phyloP scores from a whole-genome alignment of 2,888 invertebrate genomes.

The Cistogaster globosa region DNA sequence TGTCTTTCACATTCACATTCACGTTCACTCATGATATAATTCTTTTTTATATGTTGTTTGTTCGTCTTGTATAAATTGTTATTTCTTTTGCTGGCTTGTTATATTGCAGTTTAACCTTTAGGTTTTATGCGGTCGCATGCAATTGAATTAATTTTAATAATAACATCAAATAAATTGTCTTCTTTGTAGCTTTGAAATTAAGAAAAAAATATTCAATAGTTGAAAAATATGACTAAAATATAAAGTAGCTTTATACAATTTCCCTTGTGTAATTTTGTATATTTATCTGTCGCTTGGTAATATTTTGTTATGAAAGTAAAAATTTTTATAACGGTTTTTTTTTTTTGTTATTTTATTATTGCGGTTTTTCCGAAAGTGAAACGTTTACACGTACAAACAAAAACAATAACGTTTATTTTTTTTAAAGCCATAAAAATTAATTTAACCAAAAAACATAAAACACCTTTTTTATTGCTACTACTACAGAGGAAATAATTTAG shows the following conservation, averaged over 20 bases:
- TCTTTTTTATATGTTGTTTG: no score
- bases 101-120: slow-evolving; percentile 1
- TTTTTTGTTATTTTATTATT: no score
- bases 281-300: slow-evolving; percentile 31
- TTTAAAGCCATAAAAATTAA: slow-evolving; percentile 26
- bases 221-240: slow-evolving; percentile 34
- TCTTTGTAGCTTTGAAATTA: slow-evolving; percentile 23
- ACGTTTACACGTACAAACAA: no score
- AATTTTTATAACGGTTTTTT: slow-evolving; percentile 7
- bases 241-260: slow-evolving; percentile 24
- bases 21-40: no score
- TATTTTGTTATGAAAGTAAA: neutral
- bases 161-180: slow-evolving; percentile 33
- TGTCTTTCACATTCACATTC: no score
- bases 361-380: slow-evolving; percentile 5
- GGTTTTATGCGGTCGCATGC: slow-evolving; percentile 9
- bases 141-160: slow-evolving; percentile 23
- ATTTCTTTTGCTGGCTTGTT: neutral
- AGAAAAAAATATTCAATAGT: no score
- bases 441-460: slow-evolving; percentile 6
- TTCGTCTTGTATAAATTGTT: neutral
- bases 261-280: slow-evolving; percentile 3
- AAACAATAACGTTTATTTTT: neutral
- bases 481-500: slow-evolving; percentile 21
- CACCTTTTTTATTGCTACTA: neutral